A percentile compares a stretch with the other conserved stretches of the same genome.
These are phyloP conservation scores for Tetramorium simillimum DNA, from an alignment of 1,140 invertebrate genomes.

Conservation along the genomic window DNA sequence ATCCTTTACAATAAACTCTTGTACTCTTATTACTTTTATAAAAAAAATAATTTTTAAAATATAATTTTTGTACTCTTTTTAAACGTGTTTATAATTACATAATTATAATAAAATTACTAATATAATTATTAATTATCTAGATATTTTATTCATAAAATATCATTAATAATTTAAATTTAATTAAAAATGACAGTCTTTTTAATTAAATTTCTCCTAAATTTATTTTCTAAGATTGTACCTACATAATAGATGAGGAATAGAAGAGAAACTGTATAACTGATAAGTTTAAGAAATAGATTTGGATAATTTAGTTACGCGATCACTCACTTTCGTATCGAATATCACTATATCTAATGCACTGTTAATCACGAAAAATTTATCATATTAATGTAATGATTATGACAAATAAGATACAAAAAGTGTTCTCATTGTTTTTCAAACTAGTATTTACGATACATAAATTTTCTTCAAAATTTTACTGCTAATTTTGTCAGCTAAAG, in stretches of 20 bases:
- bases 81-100: not conserved
- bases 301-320: not conserved
- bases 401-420: not conserved
- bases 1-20: not conserved
- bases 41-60: slow-evolving; percentile 1
- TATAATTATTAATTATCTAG: not conserved
- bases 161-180: not conserved
- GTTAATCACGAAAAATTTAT: not conserved
- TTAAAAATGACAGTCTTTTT: not conserved
- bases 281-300: not conserved
- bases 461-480: not conserved
- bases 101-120: not conserved
- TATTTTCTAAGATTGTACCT: too few relatives aligned
- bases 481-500: not conserved
- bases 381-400: not conserved
- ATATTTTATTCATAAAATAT: not conserved
- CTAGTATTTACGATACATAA: not conserved
- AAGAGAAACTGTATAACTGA: not conserved
- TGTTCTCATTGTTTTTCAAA: not conserved
- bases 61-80: not conserved
- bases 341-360: too few relatives aligned
- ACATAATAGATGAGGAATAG: too few relatives aligned
- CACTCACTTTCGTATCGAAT: too few relatives aligned
- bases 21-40: not conserved
- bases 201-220: too few relatives aligned